phyloP scores from a whole-genome alignment of 2,888 invertebrate species.

The Serripes groenlandicus region DNA sequence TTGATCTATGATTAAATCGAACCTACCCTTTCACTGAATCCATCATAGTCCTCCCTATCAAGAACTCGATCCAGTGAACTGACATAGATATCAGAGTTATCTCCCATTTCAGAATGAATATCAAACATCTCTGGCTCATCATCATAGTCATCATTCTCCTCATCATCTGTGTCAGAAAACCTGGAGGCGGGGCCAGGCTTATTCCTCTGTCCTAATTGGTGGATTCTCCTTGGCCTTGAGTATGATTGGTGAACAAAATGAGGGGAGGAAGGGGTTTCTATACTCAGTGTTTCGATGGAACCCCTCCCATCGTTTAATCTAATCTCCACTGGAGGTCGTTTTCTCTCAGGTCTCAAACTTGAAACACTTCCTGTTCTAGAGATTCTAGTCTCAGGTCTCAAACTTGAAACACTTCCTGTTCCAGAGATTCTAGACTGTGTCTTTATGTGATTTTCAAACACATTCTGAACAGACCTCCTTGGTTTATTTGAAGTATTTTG shows the following conservation, averaged over 20 bases:
- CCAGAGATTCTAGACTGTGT: background rate
- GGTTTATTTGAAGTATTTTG: slow-evolving; percentile 29
- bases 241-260: slow-evolving; percentile 38
- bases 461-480: slow-evolving; percentile 11
- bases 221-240: slow-evolving; percentile 12
- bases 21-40: slow-evolving; percentile 49
- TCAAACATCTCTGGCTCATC: slow-evolving; percentile 54
- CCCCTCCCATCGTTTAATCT: slow-evolving; percentile 63
- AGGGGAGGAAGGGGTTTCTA: slow-evolving; percentile 49
- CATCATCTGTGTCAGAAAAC: slow-evolving; percentile 9
- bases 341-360: slow-evolving; percentile 26
- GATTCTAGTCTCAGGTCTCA: background rate
- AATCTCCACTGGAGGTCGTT: slow-evolving; percentile 54
- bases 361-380: background rate
- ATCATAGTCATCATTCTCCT: slow-evolving; percentile 33
- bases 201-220: slow-evolving; percentile 9
- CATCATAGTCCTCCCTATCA: slow-evolving; percentile 53
- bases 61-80: slow-evolving; percentile 54
- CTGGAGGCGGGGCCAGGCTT: slow-evolving; percentile 11
- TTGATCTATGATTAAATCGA: background rate
- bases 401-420: slow-evolving; percentile 8
- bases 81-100: slow-evolving; percentile 52
- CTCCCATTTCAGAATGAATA: slow-evolving; percentile 40
- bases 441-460: background rate
- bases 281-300: slow-evolving; percentile 61